These are phyloP conservation scores for Nerophis ophidion DNA, from an alignment of 2,113 vertebrate genomes.

Conservation along the genomic window DNA sequence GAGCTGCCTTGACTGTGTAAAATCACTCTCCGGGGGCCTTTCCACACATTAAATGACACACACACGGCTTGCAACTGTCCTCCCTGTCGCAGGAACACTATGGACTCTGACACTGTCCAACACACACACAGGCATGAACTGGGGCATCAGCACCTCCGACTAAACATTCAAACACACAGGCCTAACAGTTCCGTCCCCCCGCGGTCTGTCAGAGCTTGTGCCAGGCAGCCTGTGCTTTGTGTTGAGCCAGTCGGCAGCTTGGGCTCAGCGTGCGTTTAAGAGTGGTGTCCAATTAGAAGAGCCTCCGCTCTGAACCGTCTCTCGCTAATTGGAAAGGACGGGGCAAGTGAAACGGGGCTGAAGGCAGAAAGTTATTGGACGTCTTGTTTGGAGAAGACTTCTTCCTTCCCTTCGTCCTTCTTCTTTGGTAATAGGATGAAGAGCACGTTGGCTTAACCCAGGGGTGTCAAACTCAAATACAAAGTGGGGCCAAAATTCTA, in stretches of 20 bases:
- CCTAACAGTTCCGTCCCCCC: slow-evolving; percentile 50
- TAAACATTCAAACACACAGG: background rate
- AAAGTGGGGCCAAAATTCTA: too few species aligned
- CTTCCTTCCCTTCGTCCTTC: slow-evolving; percentile 12
- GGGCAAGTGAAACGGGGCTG: slow-evolving; percentile 35
- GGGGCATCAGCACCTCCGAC: background rate
- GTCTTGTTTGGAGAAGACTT: slow-evolving; percentile 17
- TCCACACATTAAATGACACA: slow-evolving; percentile 52
- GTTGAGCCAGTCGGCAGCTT: slow-evolving; percentile 54
- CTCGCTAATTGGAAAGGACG: slow-evolving; percentile 57
- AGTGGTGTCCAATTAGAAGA: slow-evolving; percentile 63
- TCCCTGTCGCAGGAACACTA: slow-evolving; percentile 60
- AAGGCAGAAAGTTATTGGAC: slow-evolving; percentile 22
- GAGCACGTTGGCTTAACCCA: slow-evolving; percentile 23
- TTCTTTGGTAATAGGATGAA: slow-evolving; percentile 32
- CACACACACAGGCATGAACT: slow-evolving; percentile 19
- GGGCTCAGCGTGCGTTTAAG: slow-evolving; percentile 54
- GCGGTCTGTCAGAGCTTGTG: slow-evolving; percentile 46
- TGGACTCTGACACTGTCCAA: slow-evolving; percentile 55
- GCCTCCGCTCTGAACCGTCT: slow-evolving; percentile 51
- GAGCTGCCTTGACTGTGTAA: slow-evolving; percentile 41
- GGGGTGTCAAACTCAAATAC: too few species aligned
- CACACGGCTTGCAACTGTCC: slow-evolving; percentile 48
- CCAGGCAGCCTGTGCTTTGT: slow-evolving; percentile 50
- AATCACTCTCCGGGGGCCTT: slow-evolving; percentile 50